phyloP scores from a whole-genome alignment of 2,888 invertebrate species.

The Malthinus flaveolus region DNA sequence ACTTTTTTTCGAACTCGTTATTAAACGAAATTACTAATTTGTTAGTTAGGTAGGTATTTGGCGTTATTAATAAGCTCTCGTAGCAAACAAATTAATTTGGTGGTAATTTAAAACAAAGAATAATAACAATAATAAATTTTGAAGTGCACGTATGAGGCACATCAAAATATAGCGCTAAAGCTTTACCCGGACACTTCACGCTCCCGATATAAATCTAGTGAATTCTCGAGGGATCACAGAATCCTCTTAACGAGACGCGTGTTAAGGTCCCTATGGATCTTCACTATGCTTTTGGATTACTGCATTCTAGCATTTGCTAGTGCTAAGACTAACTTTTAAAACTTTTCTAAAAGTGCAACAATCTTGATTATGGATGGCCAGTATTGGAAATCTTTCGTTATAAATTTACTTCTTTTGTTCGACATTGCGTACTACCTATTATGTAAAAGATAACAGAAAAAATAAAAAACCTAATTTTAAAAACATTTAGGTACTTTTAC shows the following conservation, averaged over 20 bases:
- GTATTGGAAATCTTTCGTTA: constrained; percentile 39
- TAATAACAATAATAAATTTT: constrained; percentile 22
- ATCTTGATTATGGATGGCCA: constrained; percentile 36
- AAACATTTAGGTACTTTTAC: too few relatives aligned
- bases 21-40: background rate
- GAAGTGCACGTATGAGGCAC: constrained; percentile 42
- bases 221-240: constrained; percentile 46
- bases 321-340: constrained; percentile 10
- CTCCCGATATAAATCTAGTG: constrained; percentile 53
- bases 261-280: constrained; percentile 46
- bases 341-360: constrained; percentile 5
- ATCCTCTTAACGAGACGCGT: constrained; percentile 51
- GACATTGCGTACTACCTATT: too few relatives aligned
- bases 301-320: constrained; percentile 18
- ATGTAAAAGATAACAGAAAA: too few relatives aligned
- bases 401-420: constrained; percentile 38
- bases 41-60: too few relatives aligned
- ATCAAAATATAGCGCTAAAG: constrained; percentile 52
- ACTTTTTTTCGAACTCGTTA: background rate
- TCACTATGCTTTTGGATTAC: constrained; percentile 44
- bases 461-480: too few relatives aligned
- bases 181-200: constrained; percentile 49
- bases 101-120: background rate
- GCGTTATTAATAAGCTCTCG: too few relatives aligned
- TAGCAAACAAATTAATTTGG: too few relatives aligned